phyloP scores from a whole-genome alignment of 2,888 invertebrate species.

The Ethmia dodecea region DNA sequence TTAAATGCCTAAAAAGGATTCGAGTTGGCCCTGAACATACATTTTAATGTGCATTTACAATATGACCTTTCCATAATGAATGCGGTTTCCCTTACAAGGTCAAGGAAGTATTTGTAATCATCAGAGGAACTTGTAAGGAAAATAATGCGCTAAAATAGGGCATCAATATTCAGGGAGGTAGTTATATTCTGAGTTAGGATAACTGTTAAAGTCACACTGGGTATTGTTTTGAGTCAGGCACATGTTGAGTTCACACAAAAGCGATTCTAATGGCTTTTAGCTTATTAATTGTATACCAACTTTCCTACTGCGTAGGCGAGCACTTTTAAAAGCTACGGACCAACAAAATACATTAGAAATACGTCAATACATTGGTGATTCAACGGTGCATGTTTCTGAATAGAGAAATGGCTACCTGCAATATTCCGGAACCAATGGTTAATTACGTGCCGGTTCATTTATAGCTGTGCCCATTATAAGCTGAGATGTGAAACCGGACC shows the following conservation, averaged over 20 bases:
- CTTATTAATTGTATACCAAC: conserved; percentile 21
- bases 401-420: conserved; percentile 39
- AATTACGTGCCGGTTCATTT: conserved; percentile 55
- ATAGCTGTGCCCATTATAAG: conserved; percentile 49
- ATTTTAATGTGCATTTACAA: conserved; percentile 30
- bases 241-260: not conserved
- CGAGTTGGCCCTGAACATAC: conserved; percentile 50
- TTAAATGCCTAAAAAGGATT: conserved; percentile 32
- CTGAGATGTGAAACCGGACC: conserved; percentile 62
- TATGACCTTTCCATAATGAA: conserved; percentile 32
- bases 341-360: conserved; percentile 20
- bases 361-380: conserved; percentile 35
- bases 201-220: no score
- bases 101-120: conserved; percentile 20
- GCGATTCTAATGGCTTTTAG: not conserved
- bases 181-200: no score
- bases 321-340: conserved; percentile 24
- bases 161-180: no score
- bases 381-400: conserved; percentile 38
- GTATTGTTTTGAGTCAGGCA: not conserved
- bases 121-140: no score
- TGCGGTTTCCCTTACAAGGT: conserved; percentile 35
- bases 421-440: conserved; percentile 51
- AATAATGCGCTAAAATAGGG: no score
- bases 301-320: conserved; percentile 41